Percentiles rank a stretch among this genome's conserved stretches.
Conservation (phyloP, 2,113 vertebrate species). For the Paedocypris sp. region DNA sequence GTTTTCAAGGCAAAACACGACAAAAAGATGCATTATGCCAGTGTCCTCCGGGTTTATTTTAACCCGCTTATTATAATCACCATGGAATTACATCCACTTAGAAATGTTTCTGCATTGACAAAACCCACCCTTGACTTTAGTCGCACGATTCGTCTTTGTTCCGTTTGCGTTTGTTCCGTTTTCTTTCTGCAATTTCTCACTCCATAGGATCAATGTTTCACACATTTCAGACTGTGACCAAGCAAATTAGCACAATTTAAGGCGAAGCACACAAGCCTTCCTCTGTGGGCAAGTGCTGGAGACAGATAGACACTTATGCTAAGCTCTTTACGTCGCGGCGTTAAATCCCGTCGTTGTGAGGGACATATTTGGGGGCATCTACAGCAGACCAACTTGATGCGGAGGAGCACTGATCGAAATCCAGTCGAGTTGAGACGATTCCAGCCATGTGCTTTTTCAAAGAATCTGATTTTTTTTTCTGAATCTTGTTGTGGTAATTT, state of each 20-base stretch:
- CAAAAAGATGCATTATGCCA: constrained; percentile 12
- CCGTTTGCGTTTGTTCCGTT: not conserved
- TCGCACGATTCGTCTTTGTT: not conserved
- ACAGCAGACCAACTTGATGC: constrained; percentile 25
- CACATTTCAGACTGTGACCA: constrained; percentile 26
- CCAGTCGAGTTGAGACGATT: not conserved
- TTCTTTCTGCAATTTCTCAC: constrained; percentile 10
- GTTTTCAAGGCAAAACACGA: not conserved
- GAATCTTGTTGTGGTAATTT: no score
- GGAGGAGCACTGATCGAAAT: constrained; percentile 7
- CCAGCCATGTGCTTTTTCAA: constrained; percentile 9
- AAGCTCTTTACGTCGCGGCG: constrained; percentile 32
- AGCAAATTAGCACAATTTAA: constrained; percentile 17
- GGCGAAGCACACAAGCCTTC: constrained; percentile 18
- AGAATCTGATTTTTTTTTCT: not conserved
- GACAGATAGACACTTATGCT: constrained; percentile 30
- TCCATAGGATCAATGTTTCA: constrained; percentile 13
- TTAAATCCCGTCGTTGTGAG: constrained; percentile 27
- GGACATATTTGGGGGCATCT: constrained; percentile 18
- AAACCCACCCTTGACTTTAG: constrained; percentile 26
- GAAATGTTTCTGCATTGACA: constrained; percentile 17
- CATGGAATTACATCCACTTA: constrained; percentile 32
- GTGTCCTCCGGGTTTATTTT: constrained; percentile 11
- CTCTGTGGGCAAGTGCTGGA: constrained; percentile 24
- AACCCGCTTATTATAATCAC: constrained; percentile 27